Evolutionary conservation across 2,797 vertebrate species (phyloP), one percentile per base, ranked within the genome.

Genomic region (Hippoglossus hippoglossus): DNA sequence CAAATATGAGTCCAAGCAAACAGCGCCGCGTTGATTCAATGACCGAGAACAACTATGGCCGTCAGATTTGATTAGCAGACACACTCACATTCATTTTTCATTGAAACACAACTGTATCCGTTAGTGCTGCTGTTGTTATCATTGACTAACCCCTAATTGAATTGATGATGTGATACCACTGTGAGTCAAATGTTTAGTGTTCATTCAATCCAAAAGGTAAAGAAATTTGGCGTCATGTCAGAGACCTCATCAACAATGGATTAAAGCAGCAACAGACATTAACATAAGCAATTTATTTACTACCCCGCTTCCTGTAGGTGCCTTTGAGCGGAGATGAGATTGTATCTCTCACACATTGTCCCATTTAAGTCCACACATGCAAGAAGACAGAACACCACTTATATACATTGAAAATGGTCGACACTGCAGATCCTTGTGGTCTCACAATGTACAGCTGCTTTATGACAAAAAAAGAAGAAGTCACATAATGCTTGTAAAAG

Each of bases 281-380:
- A 85, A 89, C 85, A 90, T 84, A 90, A 87, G 75, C 81, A 88
- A 89, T 91, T 89, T 83, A 73, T 79, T 80, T 52, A 63, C 65
- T 64, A 73, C 73, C 61, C 67, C 21, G 64, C 71, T 67, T 82
- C 64, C 68, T 54, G 31, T 66, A 87, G 87, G 88, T 90, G 84
- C 83, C 84, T 91, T 88, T 89, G 72, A 85, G 73, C 63, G 56
- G 24, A 73, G 71, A 58, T 24, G 24, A 75, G 78, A 90, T 85
- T 77, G 54, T 71, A 84, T 82, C 81, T 69, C 66, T 28, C 49
- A 53, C 69, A 77, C 55, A 41, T 65, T 22, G 8, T 73, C 47
- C 67, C 28, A 36, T 60, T 36, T 10, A 24, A 24, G 21, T 44
- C 57, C 36, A 41, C 10, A n/a, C 36, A 41, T 19, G 21, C 21